Evolutionary conservation across 2,888 invertebrate species (phyloP).

Genomic region (Synanthedon myopaeformis): DNA sequence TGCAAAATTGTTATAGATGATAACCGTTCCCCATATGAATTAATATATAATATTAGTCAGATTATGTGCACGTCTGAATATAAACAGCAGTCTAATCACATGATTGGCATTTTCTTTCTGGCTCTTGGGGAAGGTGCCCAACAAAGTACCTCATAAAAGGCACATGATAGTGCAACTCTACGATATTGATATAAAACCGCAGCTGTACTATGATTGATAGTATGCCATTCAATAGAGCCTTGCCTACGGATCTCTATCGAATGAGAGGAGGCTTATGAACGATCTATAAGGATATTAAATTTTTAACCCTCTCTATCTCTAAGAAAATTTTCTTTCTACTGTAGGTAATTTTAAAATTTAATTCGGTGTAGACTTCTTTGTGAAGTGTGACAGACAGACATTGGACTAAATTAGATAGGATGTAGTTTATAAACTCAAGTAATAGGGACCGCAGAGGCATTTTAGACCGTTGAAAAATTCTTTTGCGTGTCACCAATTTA

Average conservation of each 20-base stretch:
- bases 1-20: too few species aligned
- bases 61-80: too few species aligned
- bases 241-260: slow-evolving; percentile 39
- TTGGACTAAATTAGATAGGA: too few species aligned
- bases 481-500: slow-evolving; percentile 23
- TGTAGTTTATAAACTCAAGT: too few species aligned
- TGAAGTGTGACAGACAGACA: too few species aligned
- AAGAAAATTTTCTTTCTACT: too few species aligned
- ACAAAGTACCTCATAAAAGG: slow-evolving; percentile 41
- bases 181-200: slow-evolving; percentile 55
- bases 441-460: too few species aligned
- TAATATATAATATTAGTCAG: too few species aligned
- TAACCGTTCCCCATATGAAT: too few species aligned
- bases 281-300: slow-evolving; percentile 50
- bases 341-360: too few species aligned
- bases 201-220: slow-evolving; percentile 65
- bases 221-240: slow-evolving; percentile 43
- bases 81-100: background rate
- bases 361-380: too few species aligned
- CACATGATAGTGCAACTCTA: slow-evolving; percentile 51
- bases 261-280: slow-evolving; percentile 29
- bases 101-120: background rate
- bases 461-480: background rate
- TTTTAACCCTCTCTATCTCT: slow-evolving; percentile 10
- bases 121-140: slow-evolving; percentile 10